These are phyloP conservation scores for Thalassophryne amazonica DNA, from an alignment of 2,797 vertebrate species.

Conservation along the genomic window DNA sequence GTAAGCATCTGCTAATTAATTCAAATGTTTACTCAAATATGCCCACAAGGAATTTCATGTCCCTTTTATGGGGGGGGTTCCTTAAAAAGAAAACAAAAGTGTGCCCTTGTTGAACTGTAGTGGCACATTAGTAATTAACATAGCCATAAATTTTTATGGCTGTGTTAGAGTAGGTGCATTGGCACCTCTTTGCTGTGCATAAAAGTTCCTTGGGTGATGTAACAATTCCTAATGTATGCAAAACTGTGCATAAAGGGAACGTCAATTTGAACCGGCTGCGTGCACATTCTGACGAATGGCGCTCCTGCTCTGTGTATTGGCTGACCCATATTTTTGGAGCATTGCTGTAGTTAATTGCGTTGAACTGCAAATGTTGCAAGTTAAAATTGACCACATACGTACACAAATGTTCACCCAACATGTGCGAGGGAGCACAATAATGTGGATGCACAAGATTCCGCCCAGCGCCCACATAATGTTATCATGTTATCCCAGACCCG, in stretches of 20 bases:
- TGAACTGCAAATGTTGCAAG: too few relatives aligned
- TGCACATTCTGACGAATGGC: slow-evolving; percentile 17
- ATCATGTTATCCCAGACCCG: too few relatives aligned
- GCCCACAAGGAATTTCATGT: slow-evolving; percentile 25
- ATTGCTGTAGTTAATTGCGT: too few relatives aligned
- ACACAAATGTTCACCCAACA: too few relatives aligned
- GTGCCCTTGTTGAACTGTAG: slow-evolving; percentile 33
- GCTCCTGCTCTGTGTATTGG: too few relatives aligned
- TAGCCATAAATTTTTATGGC: slow-evolving; percentile 45
- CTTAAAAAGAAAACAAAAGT: slow-evolving; percentile 34
- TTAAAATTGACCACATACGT: too few relatives aligned
- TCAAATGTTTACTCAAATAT: slow-evolving; percentile 35
- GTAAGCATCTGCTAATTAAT: slow-evolving; percentile 25
- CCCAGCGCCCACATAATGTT: too few relatives aligned
- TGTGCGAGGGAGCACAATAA: too few relatives aligned
- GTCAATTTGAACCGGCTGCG: slow-evolving; percentile 31
- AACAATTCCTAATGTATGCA: slow-evolving; percentile 26
- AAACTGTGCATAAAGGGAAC: slow-evolving; percentile 38
- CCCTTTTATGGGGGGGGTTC: slow-evolving; percentile 36
- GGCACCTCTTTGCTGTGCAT: slow-evolving; percentile 23
- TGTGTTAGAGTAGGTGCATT: neutral
- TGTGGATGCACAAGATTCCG: too few relatives aligned
- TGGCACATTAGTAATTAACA: slow-evolving; percentile 57
- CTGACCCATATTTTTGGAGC: too few relatives aligned
- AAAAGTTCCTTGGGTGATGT: slow-evolving; percentile 10